These are phyloP conservation scores for Labrus mixtus DNA, from an alignment of 2,113 vertebrate genomes.

Conservation along the genomic window DNA sequence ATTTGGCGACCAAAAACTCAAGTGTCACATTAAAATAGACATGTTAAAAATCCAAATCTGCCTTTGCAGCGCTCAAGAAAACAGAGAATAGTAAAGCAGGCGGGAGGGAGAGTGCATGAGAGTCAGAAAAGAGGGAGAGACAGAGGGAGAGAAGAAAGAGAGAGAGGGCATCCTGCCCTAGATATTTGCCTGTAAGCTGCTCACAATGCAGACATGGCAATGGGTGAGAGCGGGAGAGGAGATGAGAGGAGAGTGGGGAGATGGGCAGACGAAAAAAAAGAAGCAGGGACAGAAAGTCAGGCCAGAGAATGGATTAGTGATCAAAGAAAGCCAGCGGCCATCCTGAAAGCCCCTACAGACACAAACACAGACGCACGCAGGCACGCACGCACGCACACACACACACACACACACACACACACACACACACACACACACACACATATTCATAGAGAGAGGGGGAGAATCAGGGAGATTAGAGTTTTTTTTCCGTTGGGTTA, in stretches of 20 bases:
- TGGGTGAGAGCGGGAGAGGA: conserved; percentile 29
- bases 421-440: conserved; percentile 19
- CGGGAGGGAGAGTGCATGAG: conserved; percentile 4
- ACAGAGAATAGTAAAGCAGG: conserved; percentile 2
- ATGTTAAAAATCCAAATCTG: not conserved
- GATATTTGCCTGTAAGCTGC: conserved; percentile 60
- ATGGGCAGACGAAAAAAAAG: conserved; percentile 60
- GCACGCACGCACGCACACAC: conserved; percentile 14
- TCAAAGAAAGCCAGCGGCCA: conserved; percentile 70
- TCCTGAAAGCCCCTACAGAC: conserved; percentile 45
- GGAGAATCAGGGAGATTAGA: conserved; percentile 40
- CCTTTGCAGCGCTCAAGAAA: not conserved
- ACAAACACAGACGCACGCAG: conserved; percentile 6
- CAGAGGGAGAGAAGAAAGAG: conserved; percentile 12
- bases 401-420: conserved; percentile 2
- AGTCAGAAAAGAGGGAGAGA: conserved; percentile 9
- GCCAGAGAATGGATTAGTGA: conserved; percentile 77
- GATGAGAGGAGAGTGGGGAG: conserved; percentile 57
- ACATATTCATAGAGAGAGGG: conserved; percentile 22
- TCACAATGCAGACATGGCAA: conserved; percentile 67
- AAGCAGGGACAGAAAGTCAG: conserved; percentile 66
- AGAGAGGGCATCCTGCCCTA: conserved; percentile 60
- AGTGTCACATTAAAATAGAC: not conserved
- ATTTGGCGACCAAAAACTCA: not conserved
- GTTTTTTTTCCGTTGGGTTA: conserved; percentile 50